A percentile compares a stretch with the other conserved stretches of the same genome.
These are phyloP conservation scores for Ischnus inquisitorius DNA, from an alignment of 2,888 invertebrate genomes.

Conservation along the genomic window DNA sequence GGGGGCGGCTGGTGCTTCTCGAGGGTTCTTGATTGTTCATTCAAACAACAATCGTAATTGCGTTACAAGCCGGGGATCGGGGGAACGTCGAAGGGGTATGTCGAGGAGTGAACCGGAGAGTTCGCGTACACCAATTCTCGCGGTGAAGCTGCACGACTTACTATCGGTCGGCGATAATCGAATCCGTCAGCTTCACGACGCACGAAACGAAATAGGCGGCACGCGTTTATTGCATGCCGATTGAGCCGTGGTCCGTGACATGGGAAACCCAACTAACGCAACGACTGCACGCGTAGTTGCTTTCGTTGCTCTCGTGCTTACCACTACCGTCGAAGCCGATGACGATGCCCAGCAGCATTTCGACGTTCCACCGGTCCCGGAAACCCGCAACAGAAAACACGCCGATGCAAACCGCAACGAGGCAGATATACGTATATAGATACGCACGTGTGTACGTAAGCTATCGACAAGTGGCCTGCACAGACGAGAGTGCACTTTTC, in stretches of 20 bases:
- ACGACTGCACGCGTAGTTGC: slow-evolving; percentile 15
- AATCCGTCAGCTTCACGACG: slow-evolving; percentile 1
- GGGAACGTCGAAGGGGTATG: slow-evolving; percentile 52
- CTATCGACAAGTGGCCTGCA: not conserved
- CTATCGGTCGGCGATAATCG: not conserved
- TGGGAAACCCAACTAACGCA: slow-evolving; percentile 44
- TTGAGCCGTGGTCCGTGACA: slow-evolving; percentile 23
- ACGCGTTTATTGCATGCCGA: slow-evolving; percentile 18
- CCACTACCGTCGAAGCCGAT: not conserved
- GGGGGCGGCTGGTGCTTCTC: slow-evolving; percentile 74
- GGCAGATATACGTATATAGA: not conserved
- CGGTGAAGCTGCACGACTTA: slow-evolving; percentile 14
- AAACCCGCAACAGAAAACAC: not conserved
- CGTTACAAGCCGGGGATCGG: slow-evolving; percentile 81
- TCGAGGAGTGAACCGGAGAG: slow-evolving; percentile 64
- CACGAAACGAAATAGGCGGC: not conserved
- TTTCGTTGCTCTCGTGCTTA: not conserved
- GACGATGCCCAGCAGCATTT: slow-evolving; percentile 2
- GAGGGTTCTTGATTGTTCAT: slow-evolving; percentile 86
- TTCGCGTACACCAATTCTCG: slow-evolving; percentile 20
- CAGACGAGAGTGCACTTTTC: slow-evolving; percentile 47
- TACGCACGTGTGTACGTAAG: not conserved
- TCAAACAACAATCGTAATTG: slow-evolving; percentile 86
- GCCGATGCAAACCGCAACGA: slow-evolving; percentile 8
- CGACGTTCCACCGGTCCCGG: not conserved